A percentile compares a stretch with the other conserved stretches of the same genome.
Evolutionary conservation across 2,888 invertebrate genomes (phyloP).

Genomic region (Theretra japonica): DNA sequence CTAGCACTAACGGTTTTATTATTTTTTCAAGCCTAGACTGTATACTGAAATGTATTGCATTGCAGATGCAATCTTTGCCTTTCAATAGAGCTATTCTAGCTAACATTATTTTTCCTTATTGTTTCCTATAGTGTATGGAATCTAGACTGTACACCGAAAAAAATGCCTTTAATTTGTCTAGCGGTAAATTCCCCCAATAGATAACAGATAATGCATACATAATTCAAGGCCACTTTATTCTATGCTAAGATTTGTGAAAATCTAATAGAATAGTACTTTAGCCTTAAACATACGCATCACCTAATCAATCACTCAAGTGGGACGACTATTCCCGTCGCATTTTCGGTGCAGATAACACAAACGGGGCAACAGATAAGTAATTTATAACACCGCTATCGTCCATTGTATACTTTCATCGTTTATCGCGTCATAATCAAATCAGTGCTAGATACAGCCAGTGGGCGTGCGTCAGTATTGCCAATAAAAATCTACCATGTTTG

Average conservation of each 20-base stretch:
- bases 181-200: no score
- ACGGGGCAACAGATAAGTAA: slow-evolving; percentile 66
- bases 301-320: slow-evolving; percentile 48
- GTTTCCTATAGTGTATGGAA: no score
- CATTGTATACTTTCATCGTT: slow-evolving; percentile 69
- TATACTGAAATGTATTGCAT: neutral
- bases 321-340: slow-evolving; percentile 59
- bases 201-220: no score
- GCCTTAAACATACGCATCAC: slow-evolving; percentile 1
- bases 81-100: neutral
- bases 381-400: slow-evolving; percentile 63
- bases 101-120: neutral
- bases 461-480: slow-evolving; percentile 26
- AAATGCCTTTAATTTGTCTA: no score
- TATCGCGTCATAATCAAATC: slow-evolving; percentile 66
- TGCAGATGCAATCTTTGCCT: neutral
- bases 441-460: slow-evolving; percentile 46
- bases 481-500: slow-evolving; percentile 6
- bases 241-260: neutral
- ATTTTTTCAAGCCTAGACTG: slow-evolving; percentile 1
- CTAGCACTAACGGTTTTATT: neutral
- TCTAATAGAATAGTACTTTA: neutral
- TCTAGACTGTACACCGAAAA: no score
- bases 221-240: neutral
- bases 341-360: slow-evolving; percentile 67